These are phyloP conservation scores for Orthonyx spaldingii DNA, from an alignment of 2,113 vertebrate species.

Conservation along the genomic window DNA sequence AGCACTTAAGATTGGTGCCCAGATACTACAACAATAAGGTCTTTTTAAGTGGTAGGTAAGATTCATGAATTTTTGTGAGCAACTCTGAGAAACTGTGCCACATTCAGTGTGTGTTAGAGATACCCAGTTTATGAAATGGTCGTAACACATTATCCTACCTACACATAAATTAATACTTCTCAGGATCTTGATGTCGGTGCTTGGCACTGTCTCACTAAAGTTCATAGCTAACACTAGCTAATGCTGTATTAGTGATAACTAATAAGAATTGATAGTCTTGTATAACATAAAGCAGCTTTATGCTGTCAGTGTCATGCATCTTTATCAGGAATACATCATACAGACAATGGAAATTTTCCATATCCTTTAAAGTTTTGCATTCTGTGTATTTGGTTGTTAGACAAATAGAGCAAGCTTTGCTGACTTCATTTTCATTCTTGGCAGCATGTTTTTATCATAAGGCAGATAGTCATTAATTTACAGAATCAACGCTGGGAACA, in stretches of 20 bases:
- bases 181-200: not conserved
- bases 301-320: slow-evolving; percentile 57
- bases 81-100: not conserved
- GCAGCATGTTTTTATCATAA: slow-evolving; percentile 90
- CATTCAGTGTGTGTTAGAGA: not conserved
- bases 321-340: slow-evolving; percentile 64
- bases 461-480: slow-evolving; percentile 95
- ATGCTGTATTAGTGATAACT: not conserved
- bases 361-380: slow-evolving; percentile 78
- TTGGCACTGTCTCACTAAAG: slow-evolving; percentile 1
- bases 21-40: slow-evolving; percentile 1
- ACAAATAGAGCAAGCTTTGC: slow-evolving; percentile 84
- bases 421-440: slow-evolving; percentile 86
- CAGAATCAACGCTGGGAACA: slow-evolving; percentile 92
- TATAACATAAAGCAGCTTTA: not conserved
- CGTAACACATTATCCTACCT: not conserved
- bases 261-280: not conserved
- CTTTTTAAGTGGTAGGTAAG: not conserved
- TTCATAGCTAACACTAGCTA: not conserved
- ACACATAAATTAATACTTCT: slow-evolving; percentile 1
- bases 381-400: slow-evolving; percentile 82
- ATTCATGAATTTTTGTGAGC: not conserved
- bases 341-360: slow-evolving; percentile 77
- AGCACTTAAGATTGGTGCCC: slow-evolving; percentile 17
- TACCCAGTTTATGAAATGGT: not conserved